Conservation (phyloP, 2,888 invertebrate species). For the Polyommatus icarus region DNA sequence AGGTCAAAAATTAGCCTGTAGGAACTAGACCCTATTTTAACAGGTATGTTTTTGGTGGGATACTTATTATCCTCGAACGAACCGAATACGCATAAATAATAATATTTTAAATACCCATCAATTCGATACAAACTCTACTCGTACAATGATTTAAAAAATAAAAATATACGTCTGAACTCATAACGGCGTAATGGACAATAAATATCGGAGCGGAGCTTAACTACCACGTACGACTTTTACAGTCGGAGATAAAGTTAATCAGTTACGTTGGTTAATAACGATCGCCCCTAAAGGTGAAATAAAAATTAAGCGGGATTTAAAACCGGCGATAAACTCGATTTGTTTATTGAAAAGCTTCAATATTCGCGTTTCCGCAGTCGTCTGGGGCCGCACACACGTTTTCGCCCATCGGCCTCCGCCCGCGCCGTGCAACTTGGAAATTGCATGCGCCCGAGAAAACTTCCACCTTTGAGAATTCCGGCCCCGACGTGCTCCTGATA, state of each 20-base stretch:
- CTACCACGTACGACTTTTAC: slow-evolving; percentile 23
- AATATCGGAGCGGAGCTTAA: slow-evolving; percentile 19
- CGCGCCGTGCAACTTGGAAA: slow-evolving; percentile 65
- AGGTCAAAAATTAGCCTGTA: too few relatives aligned
- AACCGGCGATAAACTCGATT: slow-evolving; percentile 3
- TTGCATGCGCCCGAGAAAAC: slow-evolving; percentile 70
- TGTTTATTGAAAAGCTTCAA: slow-evolving; percentile 13
- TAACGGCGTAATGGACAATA: slow-evolving; percentile 22
- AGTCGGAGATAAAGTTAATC: slow-evolving; percentile 21
- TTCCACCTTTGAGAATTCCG: slow-evolving; percentile 70
- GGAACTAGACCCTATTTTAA: too few relatives aligned
- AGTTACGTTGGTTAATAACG: slow-evolving; percentile 35
- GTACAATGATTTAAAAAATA: slow-evolving; percentile 10
- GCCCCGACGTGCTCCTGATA: slow-evolving; percentile 62
- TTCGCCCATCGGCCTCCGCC: slow-evolving; percentile 51
- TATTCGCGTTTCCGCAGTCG: slow-evolving; percentile 39
- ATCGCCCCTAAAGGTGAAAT: slow-evolving; percentile 32
- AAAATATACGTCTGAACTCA: slow-evolving; percentile 19
- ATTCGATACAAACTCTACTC: not conserved
- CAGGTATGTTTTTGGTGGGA: too few relatives aligned
- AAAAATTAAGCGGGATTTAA: slow-evolving; percentile 28
- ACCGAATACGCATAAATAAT: not conserved
- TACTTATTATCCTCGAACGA: not conserved
- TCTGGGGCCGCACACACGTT: slow-evolving; percentile 44
- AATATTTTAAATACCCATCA: not conserved